Conservation (phyloP, 2,113 vertebrate species). For the Leptodactylus fuscus region DNA sequence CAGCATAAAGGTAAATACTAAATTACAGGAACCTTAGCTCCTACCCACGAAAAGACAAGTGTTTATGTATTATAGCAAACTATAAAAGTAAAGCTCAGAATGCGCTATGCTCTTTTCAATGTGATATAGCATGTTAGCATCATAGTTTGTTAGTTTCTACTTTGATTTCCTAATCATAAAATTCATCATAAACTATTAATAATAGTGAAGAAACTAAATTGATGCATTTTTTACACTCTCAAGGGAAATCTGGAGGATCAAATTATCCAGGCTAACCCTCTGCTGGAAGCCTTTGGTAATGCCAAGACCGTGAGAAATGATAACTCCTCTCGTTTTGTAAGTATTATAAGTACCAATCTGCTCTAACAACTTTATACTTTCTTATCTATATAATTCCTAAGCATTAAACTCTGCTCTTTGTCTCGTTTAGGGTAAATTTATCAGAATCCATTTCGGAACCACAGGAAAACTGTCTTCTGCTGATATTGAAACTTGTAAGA, state of each 20-base stretch:
- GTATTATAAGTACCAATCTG: constrained; percentile 62
- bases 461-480: constrained; percentile 81
- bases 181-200: no score
- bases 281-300: constrained; percentile 76
- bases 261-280: constrained; percentile 78
- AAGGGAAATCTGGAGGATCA: constrained; percentile 82
- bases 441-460: constrained; percentile 81
- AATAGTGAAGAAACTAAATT: no score
- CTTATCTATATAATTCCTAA: no score
- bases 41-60: no score
- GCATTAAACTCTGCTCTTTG: no score
- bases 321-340: constrained; percentile 81
- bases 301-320: constrained; percentile 81
- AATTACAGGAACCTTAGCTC: not conserved
- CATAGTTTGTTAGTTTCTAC: no score
- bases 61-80: no score
- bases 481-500: constrained; percentile 85
- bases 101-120: no score
- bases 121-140: no score
- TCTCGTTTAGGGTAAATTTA: constrained; percentile 85
- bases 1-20: constrained; percentile 17
- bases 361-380: no score
- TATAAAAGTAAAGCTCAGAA: no score
- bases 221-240: not conserved
- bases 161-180: no score